These are phyloP conservation scores for Agriopis leucophaearia DNA, from an alignment of 2,888 invertebrate genomes.

Conservation along the genomic window DNA sequence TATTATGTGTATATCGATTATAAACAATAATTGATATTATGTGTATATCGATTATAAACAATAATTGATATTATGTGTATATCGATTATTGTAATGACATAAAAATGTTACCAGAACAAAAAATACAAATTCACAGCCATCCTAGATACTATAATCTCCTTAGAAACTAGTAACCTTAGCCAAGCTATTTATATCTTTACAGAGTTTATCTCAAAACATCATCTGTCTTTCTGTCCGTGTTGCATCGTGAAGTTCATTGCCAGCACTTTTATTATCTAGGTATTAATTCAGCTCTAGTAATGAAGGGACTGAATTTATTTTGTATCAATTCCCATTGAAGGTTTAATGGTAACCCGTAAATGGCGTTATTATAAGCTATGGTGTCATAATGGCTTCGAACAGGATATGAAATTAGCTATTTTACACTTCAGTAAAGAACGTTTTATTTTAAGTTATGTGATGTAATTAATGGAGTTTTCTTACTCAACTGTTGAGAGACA, in stretches of 20 bases:
- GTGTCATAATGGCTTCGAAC: constrained; percentile 24
- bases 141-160: constrained; percentile 21
- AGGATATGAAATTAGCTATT: constrained; percentile 30
- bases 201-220: constrained; percentile 67
- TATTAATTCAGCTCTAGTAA: constrained; percentile 55
- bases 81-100: no score
- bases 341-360: constrained; percentile 44
- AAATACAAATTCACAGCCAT: constrained; percentile 26
- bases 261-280: constrained; percentile 46
- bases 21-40: no score
- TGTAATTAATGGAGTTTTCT: background rate
- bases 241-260: constrained; percentile 31
- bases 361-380: constrained; percentile 42
- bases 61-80: no score
- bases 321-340: constrained; percentile 44
- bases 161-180: constrained; percentile 39
- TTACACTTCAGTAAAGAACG: constrained; percentile 18
- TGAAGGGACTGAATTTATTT: constrained; percentile 45
- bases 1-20: no score
- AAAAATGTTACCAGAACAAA: constrained; percentile 18
- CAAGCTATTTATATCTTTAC: constrained; percentile 61
- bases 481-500: background rate
- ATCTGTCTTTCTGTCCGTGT: constrained; percentile 56
- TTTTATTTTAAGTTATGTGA: constrained; percentile 10
- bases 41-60: no score